phyloP scores from a whole-genome alignment of 2,113 vertebrate genomes.

The Piaya cayana region DNA sequence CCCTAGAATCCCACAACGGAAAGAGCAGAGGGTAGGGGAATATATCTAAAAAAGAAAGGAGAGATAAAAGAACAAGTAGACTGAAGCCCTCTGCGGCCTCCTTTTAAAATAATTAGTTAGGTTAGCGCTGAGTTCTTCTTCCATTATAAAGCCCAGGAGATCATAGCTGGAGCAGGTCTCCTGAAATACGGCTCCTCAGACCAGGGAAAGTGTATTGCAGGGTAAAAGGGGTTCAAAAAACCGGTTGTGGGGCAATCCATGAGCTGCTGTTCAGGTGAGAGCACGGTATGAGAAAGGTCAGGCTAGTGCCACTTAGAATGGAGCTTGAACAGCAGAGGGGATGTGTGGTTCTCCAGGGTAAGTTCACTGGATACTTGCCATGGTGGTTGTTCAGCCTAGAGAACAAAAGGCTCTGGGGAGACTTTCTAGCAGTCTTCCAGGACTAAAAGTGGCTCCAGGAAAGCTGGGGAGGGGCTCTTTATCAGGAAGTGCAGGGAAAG shows the following conservation, averaged over 20 bases:
- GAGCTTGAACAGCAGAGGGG: accelerated
- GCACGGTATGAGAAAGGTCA: neutral
- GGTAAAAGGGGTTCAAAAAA: neutral
- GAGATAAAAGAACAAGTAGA: neutral
- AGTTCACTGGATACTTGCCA: neutral
- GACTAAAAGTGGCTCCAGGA: no score
- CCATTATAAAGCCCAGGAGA: neutral
- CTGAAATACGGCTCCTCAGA: neutral
- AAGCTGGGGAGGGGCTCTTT: no score
- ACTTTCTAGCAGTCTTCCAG: no score
- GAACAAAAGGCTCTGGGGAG: no score
- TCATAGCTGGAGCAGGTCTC: neutral
- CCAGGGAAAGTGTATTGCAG: neutral
- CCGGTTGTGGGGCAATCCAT: neutral
- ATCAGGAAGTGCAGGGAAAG: no score
- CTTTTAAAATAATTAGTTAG: neutral
- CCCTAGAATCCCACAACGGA: neutral
- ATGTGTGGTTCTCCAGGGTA: accelerated
- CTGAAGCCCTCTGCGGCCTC: neutral
- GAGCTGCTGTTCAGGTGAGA: neutral
- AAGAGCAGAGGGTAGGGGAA: neutral
- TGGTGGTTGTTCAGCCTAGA: no score
- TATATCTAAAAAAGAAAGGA: neutral
- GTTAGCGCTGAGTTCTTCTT: neutral
- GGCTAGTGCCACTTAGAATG: accelerated